phyloP scores from a whole-genome alignment of 2,888 invertebrate genomes.

The Tridacna crocea region DNA sequence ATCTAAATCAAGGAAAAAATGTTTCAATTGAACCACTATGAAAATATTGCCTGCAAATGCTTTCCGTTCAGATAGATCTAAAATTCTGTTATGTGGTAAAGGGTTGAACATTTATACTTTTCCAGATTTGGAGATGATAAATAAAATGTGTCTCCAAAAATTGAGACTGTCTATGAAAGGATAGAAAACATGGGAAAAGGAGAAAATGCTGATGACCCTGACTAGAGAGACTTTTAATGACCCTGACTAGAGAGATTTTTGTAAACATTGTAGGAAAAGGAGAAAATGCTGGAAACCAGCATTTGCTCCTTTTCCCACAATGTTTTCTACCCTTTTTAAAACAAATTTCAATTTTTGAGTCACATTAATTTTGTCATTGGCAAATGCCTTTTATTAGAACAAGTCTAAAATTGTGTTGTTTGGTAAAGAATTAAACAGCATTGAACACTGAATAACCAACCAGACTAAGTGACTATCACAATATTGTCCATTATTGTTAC shows the following conservation, averaged over 20 bases:
- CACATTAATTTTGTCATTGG: too few relatives aligned
- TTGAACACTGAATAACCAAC: background rate
- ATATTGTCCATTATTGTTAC: background rate
- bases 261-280: background rate
- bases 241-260: background rate
- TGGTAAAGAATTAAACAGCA: background rate
- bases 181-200: too few relatives aligned
- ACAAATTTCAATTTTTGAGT: too few relatives aligned
- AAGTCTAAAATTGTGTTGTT: too few relatives aligned
- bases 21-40: too few relatives aligned
- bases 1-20: too few relatives aligned
- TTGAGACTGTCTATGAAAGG: too few relatives aligned
- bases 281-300: too few relatives aligned
- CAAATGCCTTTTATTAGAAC: too few relatives aligned
- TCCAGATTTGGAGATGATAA: background rate
- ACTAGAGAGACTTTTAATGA: background rate
- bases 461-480: background rate
- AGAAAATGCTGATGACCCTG: background rate
- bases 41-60: background rate
- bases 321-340: too few relatives aligned
- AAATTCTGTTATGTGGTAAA: background rate
- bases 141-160: background rate
- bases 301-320: too few relatives aligned
- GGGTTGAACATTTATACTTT: background rate
- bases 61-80: background rate